Conservation (phyloP, 2,797 vertebrate genomes). For the Sphenopsis melanotis region DNA sequence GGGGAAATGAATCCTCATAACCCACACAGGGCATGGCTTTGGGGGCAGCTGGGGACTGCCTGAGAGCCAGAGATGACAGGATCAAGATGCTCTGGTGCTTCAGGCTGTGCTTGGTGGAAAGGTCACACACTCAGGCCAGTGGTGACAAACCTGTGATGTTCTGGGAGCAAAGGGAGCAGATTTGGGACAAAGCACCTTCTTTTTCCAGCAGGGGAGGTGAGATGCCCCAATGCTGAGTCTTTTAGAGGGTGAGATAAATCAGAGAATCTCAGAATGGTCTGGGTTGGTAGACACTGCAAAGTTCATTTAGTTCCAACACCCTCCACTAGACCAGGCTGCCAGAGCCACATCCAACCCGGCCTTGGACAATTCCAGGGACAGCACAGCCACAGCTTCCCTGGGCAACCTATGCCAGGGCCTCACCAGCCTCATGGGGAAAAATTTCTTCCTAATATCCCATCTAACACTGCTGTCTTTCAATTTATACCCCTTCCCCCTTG, state of each 20-base stretch:
- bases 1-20: background rate
- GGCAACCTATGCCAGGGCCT: background rate
- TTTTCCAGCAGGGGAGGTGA: background rate
- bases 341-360: background rate
- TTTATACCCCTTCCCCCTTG: background rate
- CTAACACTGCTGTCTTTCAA: background rate
- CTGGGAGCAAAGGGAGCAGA: background rate
- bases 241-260: background rate
- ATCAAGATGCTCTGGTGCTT: background rate
- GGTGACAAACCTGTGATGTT: background rate
- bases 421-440: background rate
- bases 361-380: background rate
- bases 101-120: background rate
- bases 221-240: fast-evolving
- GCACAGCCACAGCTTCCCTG: background rate
- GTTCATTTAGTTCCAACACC: background rate
- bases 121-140: fast-evolving
- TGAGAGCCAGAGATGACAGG: background rate
- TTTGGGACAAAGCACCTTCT: background rate
- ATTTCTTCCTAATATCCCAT: background rate
- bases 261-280: background rate
- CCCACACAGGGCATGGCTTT: background rate
- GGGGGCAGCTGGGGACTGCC: background rate
- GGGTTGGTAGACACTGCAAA: background rate
- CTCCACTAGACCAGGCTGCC: background rate